Percentiles rank a stretch among this genome's conserved stretches.
Conservation (phyloP, 2,797 vertebrate genomes). For the Platyrinchus mystaceus region DNA sequence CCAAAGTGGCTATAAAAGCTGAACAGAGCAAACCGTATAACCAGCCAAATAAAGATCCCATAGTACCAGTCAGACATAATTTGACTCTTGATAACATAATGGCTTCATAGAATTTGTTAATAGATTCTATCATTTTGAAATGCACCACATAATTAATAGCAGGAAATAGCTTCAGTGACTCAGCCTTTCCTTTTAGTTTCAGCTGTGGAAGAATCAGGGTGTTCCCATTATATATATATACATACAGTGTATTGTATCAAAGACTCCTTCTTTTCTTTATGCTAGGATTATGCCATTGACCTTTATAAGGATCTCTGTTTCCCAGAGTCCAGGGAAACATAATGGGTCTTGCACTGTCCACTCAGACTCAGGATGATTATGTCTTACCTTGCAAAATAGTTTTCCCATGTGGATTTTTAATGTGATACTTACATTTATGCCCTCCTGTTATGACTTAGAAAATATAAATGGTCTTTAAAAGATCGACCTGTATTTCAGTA, state of each 20-base stretch:
- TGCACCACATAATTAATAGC: background rate
- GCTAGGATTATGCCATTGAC: background rate
- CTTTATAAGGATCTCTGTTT: background rate
- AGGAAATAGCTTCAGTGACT: background rate
- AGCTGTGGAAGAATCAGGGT: background rate
- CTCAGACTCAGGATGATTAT: background rate
- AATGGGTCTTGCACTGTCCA: background rate
- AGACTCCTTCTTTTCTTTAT: background rate
- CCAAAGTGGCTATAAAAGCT: background rate
- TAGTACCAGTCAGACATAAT: background rate
- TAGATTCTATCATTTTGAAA: background rate
- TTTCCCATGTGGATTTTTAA: background rate
- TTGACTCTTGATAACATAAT: background rate
- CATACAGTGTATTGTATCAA: background rate
- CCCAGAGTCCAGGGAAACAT: background rate
- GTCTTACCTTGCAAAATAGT: background rate
- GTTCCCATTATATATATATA: background rate
- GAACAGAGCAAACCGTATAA: background rate
- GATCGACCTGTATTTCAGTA: background rate
- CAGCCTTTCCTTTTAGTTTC: background rate
- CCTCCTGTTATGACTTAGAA: background rate
- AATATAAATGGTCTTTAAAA: background rate
- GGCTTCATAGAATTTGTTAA: background rate
- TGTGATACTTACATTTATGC: background rate
- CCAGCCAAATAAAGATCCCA: background rate